A percentile compares a stretch with the other conserved stretches of the same genome.
phyloP scores from a whole-genome alignment of 2,797 vertebrate species.

The Rhinella marina region DNA sequence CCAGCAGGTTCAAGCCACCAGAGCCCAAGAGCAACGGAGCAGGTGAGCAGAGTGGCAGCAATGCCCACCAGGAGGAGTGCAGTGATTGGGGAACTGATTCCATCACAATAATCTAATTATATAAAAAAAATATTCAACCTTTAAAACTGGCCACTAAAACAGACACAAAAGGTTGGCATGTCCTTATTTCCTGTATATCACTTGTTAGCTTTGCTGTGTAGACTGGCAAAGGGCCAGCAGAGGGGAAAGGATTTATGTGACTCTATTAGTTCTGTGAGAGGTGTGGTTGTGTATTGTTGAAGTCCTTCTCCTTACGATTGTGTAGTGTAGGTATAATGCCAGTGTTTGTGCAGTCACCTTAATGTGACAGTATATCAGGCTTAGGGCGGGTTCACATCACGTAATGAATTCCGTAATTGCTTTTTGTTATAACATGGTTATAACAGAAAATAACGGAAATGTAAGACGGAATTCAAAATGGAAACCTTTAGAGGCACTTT shows the following conservation, averaged over 20 bases:
- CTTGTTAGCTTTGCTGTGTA: background rate
- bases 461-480: no score
- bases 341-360: background rate
- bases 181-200: background rate
- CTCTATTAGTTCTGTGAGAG: background rate
- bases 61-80: no score
- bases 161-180: background rate
- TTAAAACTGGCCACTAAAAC: background rate
- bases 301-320: background rate
- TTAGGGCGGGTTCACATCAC: no score
- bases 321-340: background rate
- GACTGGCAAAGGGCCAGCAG: background rate
- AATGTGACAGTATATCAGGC: background rate
- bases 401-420: no score
- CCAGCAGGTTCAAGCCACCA: no score
- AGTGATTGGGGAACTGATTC: no score
- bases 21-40: no score
- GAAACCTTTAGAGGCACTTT: no score
- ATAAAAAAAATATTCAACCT: background rate
- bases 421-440: no score
- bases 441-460: no score
- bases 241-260: background rate
- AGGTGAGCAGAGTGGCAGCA: no score
- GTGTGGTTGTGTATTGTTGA: background rate
- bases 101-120: background rate